A percentile compares a stretch with the other conserved stretches of the same genome.
phyloP scores from a whole-genome alignment of 2,888 invertebrate species.

The Scaptomyza tumidula region DNA sequence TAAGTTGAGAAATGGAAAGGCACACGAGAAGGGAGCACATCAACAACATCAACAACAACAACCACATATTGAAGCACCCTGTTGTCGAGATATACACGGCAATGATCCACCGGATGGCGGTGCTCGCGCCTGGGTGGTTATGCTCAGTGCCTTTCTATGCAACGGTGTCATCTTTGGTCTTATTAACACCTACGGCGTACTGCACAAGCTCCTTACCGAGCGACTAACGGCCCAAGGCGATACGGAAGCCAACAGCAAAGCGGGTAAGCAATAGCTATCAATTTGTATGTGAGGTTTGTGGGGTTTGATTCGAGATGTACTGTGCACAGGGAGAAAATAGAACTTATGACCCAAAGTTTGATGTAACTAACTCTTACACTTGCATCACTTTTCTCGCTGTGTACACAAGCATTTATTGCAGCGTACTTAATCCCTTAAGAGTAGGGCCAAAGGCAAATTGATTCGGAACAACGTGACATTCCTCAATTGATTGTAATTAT shows the following conservation, averaged over 20 bases:
- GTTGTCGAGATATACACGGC: conserved; percentile 80
- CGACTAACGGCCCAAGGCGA: conserved; percentile 88
- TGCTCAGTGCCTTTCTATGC: conserved; percentile 93
- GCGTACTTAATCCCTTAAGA: conserved; percentile 52
- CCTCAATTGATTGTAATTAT: conserved; percentile 65
- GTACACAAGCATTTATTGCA: conserved; percentile 30
- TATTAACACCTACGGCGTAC: conserved; percentile 94
- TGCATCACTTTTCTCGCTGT: not conserved
- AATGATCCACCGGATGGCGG: conserved; percentile 90
- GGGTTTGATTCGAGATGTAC: too few species aligned
- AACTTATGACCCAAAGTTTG: too few species aligned
- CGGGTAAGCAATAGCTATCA: conserved; percentile 88
- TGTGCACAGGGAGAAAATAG: not conserved
- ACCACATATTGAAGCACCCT: conserved; percentile 78
- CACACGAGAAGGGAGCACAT: conserved; percentile 40
- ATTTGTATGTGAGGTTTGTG: not conserved
- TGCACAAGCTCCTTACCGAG: conserved; percentile 88
- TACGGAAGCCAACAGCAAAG: conserved; percentile 90
- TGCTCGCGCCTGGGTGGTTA: conserved; percentile 91
- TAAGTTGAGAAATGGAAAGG: conserved; percentile 46
- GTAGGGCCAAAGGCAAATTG: conserved; percentile 58
- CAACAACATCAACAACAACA: conserved; percentile 55
- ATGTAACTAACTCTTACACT: too few species aligned
- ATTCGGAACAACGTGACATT: conserved; percentile 53
- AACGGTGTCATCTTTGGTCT: conserved; percentile 96